Evolutionary conservation across 1,140 invertebrate genomes (phyloP), one percentile per base, ranked within the genome.

Genomic region (Micrasema minimum): DNA sequence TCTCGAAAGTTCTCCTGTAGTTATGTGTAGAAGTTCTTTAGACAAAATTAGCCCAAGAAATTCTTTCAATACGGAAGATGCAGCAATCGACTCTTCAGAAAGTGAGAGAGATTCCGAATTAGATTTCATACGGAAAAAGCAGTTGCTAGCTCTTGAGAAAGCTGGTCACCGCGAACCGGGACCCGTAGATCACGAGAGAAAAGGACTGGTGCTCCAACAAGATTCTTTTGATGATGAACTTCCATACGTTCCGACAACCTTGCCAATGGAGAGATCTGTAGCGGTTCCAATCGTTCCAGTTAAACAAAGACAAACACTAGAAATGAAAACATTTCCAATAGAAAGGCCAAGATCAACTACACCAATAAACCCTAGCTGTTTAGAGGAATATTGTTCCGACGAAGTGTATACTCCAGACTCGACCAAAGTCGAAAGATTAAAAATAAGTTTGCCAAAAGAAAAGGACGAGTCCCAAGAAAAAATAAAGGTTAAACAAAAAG

Each of bases 211-310:
- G 2, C 86, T 91, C 48, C 87, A 90, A 75, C 92, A 94, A 75
- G 92, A 94, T 75, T 93, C 92, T 9, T 93, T 94, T 74, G 93
- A 96, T 71, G 93, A 93, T 65, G 93, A 95, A 82, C 82, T 95
- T 76, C 94, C 94, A 0, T 95, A 93, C 77, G 88, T 95, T 71
- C 93, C 93, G 43, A 95, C 93, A 2, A 95, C 93, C 37, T 80
- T 95, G 65, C 93, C 93, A 12, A 83, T 90, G 78, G 93, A 95
- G 82, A 89, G 93, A 50, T 92, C 93, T 6, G 86, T 91, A 46
- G 93, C 90, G 12, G 83, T 94, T 62, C 91, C 92, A 1, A 91
- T 95, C 65, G 86, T 94, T 48, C 93, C 94, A 18, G 88, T 94
- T 48, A 91, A 90, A 76, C 89, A 93, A 79, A 85, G 94, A 59